Conservation (phyloP, 53 echinoderm and acorn worm genomes). For the Glandiceps talaboti region DNA sequence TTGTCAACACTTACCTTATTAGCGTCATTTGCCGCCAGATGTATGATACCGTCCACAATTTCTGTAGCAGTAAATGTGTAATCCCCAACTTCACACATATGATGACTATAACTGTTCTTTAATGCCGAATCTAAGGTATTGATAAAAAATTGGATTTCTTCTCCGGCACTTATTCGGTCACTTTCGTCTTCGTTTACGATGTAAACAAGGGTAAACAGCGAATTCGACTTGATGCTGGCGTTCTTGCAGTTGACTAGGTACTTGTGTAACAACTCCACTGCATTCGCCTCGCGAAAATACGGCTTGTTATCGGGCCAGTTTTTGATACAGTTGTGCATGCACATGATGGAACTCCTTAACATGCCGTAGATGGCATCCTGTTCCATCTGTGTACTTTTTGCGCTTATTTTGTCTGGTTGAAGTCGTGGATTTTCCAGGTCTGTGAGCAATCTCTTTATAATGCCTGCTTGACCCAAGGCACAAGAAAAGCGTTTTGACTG, state of each 20-base stretch:
- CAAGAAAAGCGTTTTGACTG: neutral
- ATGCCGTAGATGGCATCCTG: neutral
- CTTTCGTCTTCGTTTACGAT: constrained; percentile 57
- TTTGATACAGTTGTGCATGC: neutral
- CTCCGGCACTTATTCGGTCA: constrained; percentile 23
- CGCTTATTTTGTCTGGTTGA: neutral
- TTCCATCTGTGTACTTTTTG: neutral
- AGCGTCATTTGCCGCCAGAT: constrained; percentile 32
- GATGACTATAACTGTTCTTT: neutral
- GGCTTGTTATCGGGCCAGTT: constrained; percentile 37
- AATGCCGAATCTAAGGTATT: neutral
- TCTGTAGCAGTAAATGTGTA: constrained; percentile 42
- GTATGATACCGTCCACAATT: constrained; percentile 35
- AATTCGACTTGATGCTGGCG: constrained; percentile 38
- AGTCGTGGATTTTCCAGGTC: neutral
- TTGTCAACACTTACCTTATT: constrained; percentile 46
- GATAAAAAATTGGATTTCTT: neutral
- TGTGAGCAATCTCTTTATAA: neutral
- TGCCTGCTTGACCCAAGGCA: neutral
- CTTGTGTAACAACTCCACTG: constrained; percentile 11
- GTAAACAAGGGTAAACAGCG: constrained; percentile 41
- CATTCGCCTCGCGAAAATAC: constrained; percentile 18
- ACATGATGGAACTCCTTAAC: neutral
- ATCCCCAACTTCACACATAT: constrained; percentile 12
- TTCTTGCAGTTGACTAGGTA: constrained; percentile 25